Percentiles rank a stretch among this genome's conserved stretches.
phyloP scores from a whole-genome alignment of 2,113 vertebrate genomes.

The Ochotona curzoniae region DNA sequence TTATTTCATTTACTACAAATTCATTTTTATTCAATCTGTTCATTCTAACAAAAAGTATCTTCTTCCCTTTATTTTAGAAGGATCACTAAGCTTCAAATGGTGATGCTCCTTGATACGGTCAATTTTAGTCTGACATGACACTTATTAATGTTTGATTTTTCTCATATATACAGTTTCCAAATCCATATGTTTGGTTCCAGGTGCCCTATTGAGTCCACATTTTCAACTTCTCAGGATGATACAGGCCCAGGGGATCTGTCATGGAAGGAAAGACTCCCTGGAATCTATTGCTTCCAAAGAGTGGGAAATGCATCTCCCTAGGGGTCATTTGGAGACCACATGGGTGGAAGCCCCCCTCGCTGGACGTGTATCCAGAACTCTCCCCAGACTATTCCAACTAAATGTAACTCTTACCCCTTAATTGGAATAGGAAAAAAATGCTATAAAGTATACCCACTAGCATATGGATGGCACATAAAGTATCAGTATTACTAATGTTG shows the following conservation, averaged over 20 bases:
- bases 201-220: neutral
- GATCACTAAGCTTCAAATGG: constrained; percentile 6
- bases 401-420: constrained; percentile 19
- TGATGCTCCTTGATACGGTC: constrained; percentile 12
- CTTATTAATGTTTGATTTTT: neutral
- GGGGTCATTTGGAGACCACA: neutral
- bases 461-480: neutral
- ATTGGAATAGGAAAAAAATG: neutral
- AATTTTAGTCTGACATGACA: constrained; percentile 17
- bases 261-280: neutral
- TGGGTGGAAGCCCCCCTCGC: neutral
- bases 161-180: constrained; percentile 24
- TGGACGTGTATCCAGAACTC: neutral
- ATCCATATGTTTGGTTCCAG: neutral
- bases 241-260: neutral
- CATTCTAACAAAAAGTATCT: constrained; percentile 8
- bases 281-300: neutral
- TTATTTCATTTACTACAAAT: neutral
- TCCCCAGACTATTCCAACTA: neutral
- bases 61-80: constrained; percentile 56
- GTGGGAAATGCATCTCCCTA: neutral
- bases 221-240: neutral
- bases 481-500: neutral
- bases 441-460: neutral
- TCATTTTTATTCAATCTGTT: constrained; percentile 42